These are phyloP conservation scores for Griposia aprilina DNA, from an alignment of 2,888 invertebrate genomes.

Conservation along the genomic window DNA sequence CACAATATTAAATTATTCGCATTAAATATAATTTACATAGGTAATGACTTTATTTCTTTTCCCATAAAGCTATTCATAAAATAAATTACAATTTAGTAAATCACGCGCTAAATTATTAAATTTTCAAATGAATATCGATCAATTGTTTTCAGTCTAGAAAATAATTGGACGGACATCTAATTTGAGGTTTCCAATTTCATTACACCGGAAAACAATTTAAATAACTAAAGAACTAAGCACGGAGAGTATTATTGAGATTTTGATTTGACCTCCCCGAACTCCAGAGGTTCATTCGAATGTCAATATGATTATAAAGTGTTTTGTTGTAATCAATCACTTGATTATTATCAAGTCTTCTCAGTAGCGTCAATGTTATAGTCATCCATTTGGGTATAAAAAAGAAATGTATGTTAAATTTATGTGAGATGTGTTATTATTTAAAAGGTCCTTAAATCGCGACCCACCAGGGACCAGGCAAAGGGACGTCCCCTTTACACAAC, in stretches of 20 bases:
- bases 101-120: conserved; percentile 10
- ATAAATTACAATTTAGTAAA: conserved; percentile 31
- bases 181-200: conserved; percentile 25
- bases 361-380: conserved; percentile 2
- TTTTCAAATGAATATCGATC: conserved; percentile 17
- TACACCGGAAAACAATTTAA: conserved; percentile 5
- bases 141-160: conserved; percentile 56
- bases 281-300: conserved; percentile 1
- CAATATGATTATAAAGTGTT: background rate
- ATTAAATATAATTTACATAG: conserved; percentile 30
- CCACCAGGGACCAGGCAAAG: conserved; percentile 11
- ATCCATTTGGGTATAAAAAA: background rate
- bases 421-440: background rate
- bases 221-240: background rate
- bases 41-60: conserved; percentile 19
- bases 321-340: background rate
- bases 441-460: background rate
- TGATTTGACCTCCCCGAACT: background rate
- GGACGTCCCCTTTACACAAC: background rate
- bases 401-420: background rate
- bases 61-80: conserved; percentile 31
- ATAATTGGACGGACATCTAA: conserved; percentile 63
- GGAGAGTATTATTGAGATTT: conserved; percentile 4
- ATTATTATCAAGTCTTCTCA: conserved; percentile 8
- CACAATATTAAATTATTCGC: conserved; percentile 25